These are phyloP conservation scores for Felis chaus DNA, from an alignment of 2,113 vertebrate genomes.

Conservation along the genomic window DNA sequence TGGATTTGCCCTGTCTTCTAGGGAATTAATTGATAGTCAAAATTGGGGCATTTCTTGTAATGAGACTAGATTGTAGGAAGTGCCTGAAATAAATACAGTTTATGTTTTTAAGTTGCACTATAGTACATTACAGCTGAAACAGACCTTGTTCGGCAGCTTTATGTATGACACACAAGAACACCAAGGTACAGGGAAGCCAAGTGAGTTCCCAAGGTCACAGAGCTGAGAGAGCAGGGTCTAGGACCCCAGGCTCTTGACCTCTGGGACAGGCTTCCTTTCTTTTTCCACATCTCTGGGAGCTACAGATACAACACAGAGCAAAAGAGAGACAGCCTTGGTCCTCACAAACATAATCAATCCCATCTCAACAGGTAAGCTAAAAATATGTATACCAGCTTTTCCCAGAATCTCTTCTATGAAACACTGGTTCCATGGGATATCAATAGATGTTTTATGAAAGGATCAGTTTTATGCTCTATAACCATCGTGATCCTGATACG, in stretches of 20 bases:
- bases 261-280: not conserved
- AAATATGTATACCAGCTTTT: not conserved
- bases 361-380: not conserved
- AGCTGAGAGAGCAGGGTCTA: no score
- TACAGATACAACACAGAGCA: not conserved
- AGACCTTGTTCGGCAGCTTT: not conserved
- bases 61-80: not conserved
- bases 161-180: not conserved
- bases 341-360: not conserved
- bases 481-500: not conserved
- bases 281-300: not conserved
- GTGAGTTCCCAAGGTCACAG: not conserved
- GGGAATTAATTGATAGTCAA: not conserved
- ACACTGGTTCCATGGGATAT: not conserved
- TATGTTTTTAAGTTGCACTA: not conserved
- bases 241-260: not conserved
- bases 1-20: not conserved
- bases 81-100: not conserved
- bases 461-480: not conserved
- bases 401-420: not conserved
- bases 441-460: not conserved
- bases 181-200: not conserved
- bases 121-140: not conserved
- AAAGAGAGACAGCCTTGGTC: not conserved
- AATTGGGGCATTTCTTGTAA: not conserved